A percentile compares a stretch with the other conserved stretches of the same genome.
These are phyloP conservation scores for Subanguina moxae DNA, from an alignment of 1,140 invertebrate species.

Conservation along the genomic window DNA sequence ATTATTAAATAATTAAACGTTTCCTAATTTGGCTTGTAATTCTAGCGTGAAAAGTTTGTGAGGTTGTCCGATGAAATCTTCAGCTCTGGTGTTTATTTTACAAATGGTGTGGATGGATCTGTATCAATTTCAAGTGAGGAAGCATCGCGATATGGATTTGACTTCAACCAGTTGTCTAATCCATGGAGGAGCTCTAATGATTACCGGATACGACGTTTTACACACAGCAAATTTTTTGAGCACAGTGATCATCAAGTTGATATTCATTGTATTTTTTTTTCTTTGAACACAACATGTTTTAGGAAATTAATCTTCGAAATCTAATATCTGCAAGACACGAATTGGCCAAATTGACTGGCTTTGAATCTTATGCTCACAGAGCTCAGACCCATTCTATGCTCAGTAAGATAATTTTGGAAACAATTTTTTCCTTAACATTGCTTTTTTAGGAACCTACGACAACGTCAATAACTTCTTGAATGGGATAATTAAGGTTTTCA, in stretches of 20 bases:
- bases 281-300: too few relatives aligned
- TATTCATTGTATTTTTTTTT: conserved; percentile 11
- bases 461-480: conserved; percentile 44
- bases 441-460: conserved; percentile 49
- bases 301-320: too few relatives aligned
- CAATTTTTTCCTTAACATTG: too few relatives aligned
- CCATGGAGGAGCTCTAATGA: conserved; percentile 13
- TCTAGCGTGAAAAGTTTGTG: conserved; percentile 39
- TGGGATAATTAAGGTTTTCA: conserved; percentile 45
- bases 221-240: too few relatives aligned
- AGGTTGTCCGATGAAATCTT: conserved; percentile 42
- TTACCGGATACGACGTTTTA: not conserved
- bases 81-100: conserved; percentile 27
- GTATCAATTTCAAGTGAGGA: conserved; percentile 11
- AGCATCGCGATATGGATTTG: not conserved
- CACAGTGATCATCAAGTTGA: too few relatives aligned
- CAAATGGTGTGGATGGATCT: conserved; percentile 14
- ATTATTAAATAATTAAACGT: too few relatives aligned
- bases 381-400: too few relatives aligned
- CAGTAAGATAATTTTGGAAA: too few relatives aligned
- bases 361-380: conserved; percentile 50
- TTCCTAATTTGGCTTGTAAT: too few relatives aligned
- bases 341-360: conserved; percentile 54
- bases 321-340: too few relatives aligned
- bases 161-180: not conserved